These are phyloP conservation scores for Linyphia triangularis DNA, from an alignment of 2,888 invertebrate genomes.

Conservation along the genomic window DNA sequence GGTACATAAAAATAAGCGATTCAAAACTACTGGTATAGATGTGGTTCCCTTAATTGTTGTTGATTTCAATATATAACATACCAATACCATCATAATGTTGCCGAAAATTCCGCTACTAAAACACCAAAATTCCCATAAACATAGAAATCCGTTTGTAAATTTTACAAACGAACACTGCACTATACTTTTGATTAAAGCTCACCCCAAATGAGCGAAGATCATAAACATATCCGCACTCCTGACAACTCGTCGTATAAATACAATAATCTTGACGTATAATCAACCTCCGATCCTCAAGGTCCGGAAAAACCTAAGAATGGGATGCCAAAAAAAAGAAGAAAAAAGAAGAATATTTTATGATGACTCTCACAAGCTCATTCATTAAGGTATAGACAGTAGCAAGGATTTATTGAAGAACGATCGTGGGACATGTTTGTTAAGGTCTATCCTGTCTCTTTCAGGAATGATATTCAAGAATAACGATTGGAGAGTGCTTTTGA, in stretches of 20 bases:
- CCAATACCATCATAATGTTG: no score
- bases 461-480: no score
- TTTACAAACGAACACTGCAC: no score
- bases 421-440: neutral
- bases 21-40: no score
- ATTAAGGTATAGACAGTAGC: constrained; percentile 62
- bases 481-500: no score
- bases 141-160: no score
- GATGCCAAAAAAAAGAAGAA: no score
- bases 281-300: constrained; percentile 4
- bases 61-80: no score
- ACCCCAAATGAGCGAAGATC: constrained; percentile 5
- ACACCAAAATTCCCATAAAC: neutral
- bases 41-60: no score
- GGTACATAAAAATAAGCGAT: no score
- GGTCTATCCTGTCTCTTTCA: no score
- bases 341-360: constrained; percentile 60
- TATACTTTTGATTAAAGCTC: constrained; percentile 18
- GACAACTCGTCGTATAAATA: constrained; percentile 60
- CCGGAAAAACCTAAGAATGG: constrained; percentile 30
- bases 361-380: constrained; percentile 34
- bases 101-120: no score
- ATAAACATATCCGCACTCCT: constrained; percentile 60
- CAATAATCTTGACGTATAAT: constrained; percentile 59
- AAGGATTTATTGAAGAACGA: constrained; percentile 33